phyloP scores from a whole-genome alignment of 1,140 invertebrate genomes.

The Yoshiicerus persimilis region DNA sequence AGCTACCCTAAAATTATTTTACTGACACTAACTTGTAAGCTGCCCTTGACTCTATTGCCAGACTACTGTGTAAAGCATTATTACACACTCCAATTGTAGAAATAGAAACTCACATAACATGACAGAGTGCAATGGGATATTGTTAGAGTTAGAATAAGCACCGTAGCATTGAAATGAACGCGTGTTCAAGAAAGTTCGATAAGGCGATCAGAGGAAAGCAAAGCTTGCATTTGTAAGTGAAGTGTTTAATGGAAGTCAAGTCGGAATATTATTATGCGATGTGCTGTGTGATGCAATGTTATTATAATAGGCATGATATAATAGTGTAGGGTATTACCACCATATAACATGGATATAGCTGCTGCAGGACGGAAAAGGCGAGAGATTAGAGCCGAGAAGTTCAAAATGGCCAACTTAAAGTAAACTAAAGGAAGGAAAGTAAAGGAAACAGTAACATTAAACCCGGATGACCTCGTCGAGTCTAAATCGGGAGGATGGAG shows the following conservation, averaged over 20 bases:
- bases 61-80: background rate
- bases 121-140: too few relatives aligned
- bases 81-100: background rate
- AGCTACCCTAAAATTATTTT: background rate
- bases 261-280: background rate
- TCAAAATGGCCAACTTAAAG: background rate
- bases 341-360: too few relatives aligned
- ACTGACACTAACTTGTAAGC: background rate
- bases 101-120: too few relatives aligned
- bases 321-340: too few relatives aligned
- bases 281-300: background rate
- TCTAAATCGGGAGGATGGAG: slow-evolving; percentile 25
- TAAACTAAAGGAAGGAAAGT: background rate
- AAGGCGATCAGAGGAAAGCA: background rate
- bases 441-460: slow-evolving; percentile 29
- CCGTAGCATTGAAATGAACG: background rate
- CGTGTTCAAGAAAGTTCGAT: background rate
- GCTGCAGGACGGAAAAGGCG: background rate
- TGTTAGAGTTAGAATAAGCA: too few relatives aligned
- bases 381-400: background rate
- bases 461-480: slow-evolving; percentile 34
- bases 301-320: background rate
- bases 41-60: background rate
- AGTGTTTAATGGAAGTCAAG: background rate
- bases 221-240: background rate